Base-by-base conservation (phyloP, 1,140 invertebrate genomes). In the Oppia nitens region DNA sequence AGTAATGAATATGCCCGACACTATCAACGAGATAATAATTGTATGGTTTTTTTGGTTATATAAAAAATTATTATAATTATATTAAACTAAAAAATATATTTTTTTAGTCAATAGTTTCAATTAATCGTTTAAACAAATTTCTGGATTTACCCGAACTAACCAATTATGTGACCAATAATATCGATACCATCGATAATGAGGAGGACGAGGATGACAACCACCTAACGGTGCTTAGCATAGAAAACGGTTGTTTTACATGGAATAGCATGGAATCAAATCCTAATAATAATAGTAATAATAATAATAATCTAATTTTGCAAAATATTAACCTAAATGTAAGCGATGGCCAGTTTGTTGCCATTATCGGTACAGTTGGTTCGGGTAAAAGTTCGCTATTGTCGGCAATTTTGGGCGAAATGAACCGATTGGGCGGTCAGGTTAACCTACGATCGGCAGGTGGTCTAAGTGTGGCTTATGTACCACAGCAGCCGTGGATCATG, bases 341-440 rank as follows among this genome's bases (percentile, higher is more conserved):
- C 25, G 75, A 79, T 60, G 78, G 79, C 24, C 78, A 78, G 47
- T 73, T 90, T 11, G 80, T 85, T 40, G 87, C 87, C n/a, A 76
- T 92, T 49, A 86, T 92, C 29, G 90, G 90, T 27, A 79, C 79
- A 49, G 88, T 94, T 1, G 90, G 89, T 56, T 81, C 84, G 29
- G 91, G 90, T 27, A 94, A 95, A 75, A 88, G 83, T 66, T 92
- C 88, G 28, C 73, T 94, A 1, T 73, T 93, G 28, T 83, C 84
- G n/a, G 86, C 89, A 1, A 73, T 90, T 50, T 75, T 93, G 0
- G 89, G 88, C 26, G 87, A 93, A 77, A 91, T 94, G 85, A 80
- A 85, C 56, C 85, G 81, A 72, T 65, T 78, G 1, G 79, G 77
- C n/a, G 87, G 88, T 24, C 72, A 77, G 59, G 84, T 91, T 20